A percentile compares a stretch with the other conserved stretches of the same genome.
Evolutionary conservation across 1,140 invertebrate genomes (phyloP).

Genomic region (Drosophila nasuta): DNA sequence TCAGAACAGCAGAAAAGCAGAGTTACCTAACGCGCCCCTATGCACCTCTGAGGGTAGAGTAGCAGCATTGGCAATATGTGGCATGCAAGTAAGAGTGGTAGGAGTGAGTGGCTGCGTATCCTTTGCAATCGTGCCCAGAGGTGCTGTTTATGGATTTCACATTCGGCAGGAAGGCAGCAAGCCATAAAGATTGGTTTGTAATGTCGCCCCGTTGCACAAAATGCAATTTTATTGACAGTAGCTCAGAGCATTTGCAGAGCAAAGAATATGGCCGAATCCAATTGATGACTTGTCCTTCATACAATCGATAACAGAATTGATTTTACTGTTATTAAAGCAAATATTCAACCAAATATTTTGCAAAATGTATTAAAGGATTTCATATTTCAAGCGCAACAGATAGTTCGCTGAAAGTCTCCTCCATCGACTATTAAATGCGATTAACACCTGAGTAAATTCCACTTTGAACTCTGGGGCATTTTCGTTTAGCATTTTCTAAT

Average conservation of each 20-base stretch:
- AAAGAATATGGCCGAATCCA: conserved; percentile 11
- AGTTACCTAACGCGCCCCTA: conserved; percentile 27
- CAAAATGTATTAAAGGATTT: neutral
- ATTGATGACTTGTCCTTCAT: neutral
- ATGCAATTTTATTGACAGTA: conserved; percentile 49
- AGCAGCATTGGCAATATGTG: conserved; percentile 4
- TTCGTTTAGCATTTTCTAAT: conserved; percentile 6
- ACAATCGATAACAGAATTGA: neutral
- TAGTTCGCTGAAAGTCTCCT: neutral
- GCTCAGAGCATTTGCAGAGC: neutral
- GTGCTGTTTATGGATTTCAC: conserved; percentile 74
- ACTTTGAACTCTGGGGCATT: conserved; percentile 31
- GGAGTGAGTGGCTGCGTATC: conserved; percentile 43
- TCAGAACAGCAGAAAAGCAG: neutral
- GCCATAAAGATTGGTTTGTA: conserved; percentile 76
- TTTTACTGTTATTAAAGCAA: too few species aligned
- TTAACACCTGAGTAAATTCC: conserved; percentile 26
- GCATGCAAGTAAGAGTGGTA: conserved; percentile 39
- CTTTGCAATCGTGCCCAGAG: conserved; percentile 57
- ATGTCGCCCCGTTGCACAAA: conserved; percentile 53
- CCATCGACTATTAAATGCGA: conserved; percentile 31
- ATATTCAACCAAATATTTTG: too few species aligned
- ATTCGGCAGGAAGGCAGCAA: conserved; percentile 75
- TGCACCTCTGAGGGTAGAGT: neutral
- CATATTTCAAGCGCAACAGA: conserved; percentile 14